These are phyloP conservation scores for Mechanitis mazaeus DNA, from an alignment of 2,888 invertebrate species.

Conservation along the genomic window DNA sequence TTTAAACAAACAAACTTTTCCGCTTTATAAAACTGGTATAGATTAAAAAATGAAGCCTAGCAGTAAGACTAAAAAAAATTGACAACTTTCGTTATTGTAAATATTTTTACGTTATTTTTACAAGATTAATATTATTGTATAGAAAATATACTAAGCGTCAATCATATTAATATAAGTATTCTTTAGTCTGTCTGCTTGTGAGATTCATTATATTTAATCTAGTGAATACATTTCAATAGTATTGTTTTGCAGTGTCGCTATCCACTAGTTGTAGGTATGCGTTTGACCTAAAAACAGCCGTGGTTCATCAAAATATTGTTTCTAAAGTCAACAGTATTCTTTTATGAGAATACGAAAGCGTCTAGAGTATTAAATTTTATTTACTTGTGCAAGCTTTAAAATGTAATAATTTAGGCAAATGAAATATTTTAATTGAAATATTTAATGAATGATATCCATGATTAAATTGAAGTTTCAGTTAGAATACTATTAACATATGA, in stretches of 20 bases:
- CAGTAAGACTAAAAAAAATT: too few relatives aligned
- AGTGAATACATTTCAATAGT: slow-evolving; percentile 2
- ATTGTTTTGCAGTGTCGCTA: slow-evolving; percentile 2
- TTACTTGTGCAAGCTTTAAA: neutral
- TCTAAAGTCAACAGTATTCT: neutral
- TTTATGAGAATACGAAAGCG: neutral
- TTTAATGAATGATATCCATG: too few relatives aligned
- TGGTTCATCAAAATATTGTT: slow-evolving; percentile 4
- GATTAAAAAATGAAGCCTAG: too few relatives aligned
- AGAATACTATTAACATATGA: slow-evolving; percentile 5
- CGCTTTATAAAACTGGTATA: too few relatives aligned
- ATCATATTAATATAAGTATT: too few relatives aligned
- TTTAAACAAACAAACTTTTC: too few relatives aligned
- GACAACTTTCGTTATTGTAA: too few relatives aligned
- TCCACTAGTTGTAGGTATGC: neutral
- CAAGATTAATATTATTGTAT: too few relatives aligned
- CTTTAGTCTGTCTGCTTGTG: neutral
- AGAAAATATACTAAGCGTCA: neutral
- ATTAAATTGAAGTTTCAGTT: too few relatives aligned
- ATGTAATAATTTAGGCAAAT: too few relatives aligned
- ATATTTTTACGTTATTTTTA: too few relatives aligned
- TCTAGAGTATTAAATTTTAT: neutral
- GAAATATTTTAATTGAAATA: too few relatives aligned
- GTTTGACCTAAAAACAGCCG: slow-evolving; percentile 3
- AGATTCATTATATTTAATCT: slow-evolving; percentile 3